A percentile compares a stretch with the other conserved stretches of the same genome.
These are phyloP conservation scores for Anarhynchus alexandrinus DNA, from an alignment of 2,113 vertebrate species.

Conservation along the genomic window DNA sequence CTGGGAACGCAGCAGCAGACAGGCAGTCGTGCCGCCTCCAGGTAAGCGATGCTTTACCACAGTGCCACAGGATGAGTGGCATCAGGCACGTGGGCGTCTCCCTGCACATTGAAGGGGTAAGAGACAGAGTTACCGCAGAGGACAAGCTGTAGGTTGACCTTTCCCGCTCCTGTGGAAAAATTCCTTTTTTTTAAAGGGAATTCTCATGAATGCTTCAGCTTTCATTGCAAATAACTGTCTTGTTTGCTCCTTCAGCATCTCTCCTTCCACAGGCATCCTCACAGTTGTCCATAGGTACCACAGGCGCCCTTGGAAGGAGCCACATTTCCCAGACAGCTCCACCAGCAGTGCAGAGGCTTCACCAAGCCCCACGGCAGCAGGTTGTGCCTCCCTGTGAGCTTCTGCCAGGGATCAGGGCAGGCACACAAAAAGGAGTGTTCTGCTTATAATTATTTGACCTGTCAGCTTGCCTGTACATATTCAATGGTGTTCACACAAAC, in stretches of 20 bases:
- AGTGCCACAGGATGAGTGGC: neutral
- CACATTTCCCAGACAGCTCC: neutral
- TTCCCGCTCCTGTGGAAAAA: neutral
- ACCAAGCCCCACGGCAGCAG: neutral
- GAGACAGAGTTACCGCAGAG: neutral
- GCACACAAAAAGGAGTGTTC: neutral
- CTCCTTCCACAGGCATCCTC: neutral
- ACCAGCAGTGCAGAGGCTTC: neutral
- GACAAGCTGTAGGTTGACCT: neutral
- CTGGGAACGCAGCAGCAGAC: neutral
- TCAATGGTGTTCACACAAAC: neutral
- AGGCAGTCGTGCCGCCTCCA: accelerated
- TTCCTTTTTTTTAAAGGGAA: neutral
- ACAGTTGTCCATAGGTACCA: accelerated
- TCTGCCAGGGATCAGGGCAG: neutral
- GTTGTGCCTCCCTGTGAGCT: neutral
- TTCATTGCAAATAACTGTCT: neutral
- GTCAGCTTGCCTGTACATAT: neutral
- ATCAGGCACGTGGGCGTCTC: accelerated
- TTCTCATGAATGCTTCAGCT: neutral
- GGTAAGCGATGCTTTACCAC: neutral
- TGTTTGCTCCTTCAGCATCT: neutral
- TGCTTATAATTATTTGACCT: neutral
- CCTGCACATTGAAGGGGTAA: neutral
- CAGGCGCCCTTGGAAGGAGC: neutral